These are phyloP conservation scores for Myiozetetes cayanensis DNA, from an alignment of 2,113 vertebrate species.

Conservation along the genomic window DNA sequence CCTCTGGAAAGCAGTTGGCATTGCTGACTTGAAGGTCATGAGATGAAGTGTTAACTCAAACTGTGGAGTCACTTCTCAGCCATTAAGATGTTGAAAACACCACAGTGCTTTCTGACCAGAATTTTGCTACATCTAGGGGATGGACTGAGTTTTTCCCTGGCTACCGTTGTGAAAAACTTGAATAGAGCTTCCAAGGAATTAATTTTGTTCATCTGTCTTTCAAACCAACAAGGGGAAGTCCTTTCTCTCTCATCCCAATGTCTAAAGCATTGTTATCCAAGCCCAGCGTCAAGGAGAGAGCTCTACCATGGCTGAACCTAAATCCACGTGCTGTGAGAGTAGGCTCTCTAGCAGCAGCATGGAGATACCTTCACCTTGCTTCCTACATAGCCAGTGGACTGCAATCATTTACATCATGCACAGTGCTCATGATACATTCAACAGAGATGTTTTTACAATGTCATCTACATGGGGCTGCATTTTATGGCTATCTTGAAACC, in stretches of 20 bases:
- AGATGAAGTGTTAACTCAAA: background rate
- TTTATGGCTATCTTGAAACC: background rate
- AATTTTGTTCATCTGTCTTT: background rate
- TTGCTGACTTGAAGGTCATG: background rate
- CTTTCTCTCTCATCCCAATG: background rate
- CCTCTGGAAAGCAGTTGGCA: background rate
- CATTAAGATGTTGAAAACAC: background rate
- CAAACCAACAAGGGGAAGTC: background rate
- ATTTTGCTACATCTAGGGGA: background rate
- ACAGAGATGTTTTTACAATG: background rate
- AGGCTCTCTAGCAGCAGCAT: background rate
- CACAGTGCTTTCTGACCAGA: background rate
- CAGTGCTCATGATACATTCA: fast-evolving
- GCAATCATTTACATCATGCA: background rate
- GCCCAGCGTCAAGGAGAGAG: background rate
- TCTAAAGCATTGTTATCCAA: background rate
- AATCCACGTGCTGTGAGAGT: background rate
- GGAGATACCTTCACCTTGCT: background rate
- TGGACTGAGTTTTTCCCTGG: background rate
- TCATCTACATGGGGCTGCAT: background rate
- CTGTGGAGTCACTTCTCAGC: background rate
- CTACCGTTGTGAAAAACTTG: background rate
- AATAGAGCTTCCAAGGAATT: background rate
- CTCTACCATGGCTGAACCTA: background rate
- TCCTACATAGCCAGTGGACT: background rate